Evolutionary conservation across 1,140 invertebrate genomes (phyloP), one percentile per base, ranked within the genome.

Genomic region (Drosophila chauvacae): DNA sequence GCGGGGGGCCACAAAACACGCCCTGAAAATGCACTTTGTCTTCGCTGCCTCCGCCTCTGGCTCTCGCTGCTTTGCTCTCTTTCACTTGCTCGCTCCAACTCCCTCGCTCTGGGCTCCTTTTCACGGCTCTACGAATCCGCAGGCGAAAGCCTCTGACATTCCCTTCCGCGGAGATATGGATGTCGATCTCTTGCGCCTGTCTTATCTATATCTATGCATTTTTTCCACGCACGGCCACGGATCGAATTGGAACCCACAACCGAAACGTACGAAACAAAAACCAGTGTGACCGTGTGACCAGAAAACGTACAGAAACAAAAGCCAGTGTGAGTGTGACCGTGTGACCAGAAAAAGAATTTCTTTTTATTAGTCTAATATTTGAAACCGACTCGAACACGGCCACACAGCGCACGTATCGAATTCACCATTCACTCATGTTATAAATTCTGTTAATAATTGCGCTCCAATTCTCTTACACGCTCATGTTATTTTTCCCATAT

Each of bases 131-230:
- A 26, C 44, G 14, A 41, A 51, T 69, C 30, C 37, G 62, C 62
- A 48, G 47, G 37, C 30, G 47, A 18, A 44, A 37, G 35, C n/a
- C 47, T 39, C 33, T 51, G 13, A 30, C 61, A 39, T 45, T 42
- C 20, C 28, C 47, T 42, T 62, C 26, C 70, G 70, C 69, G 56
- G 48, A 47, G 62, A 58, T 59, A 35, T 62, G 30, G 62, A 30
- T 61, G 33, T 44, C 62, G 39, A 51, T 69, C 61, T 53, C 47
- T 44, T 41, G 28, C 77, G 86, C 70, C 78, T 39, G 63, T 56
- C 60, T 66, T 77, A 73, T 86, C 68, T 79, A 71, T 80, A 80
- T 77, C 83, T 87, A 72, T 77, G 77, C 83, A 87, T 87, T 87
- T 87, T 81, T 87, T 68, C 44, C 63, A 78, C 74, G 72, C 75